These are phyloP conservation scores for Motacilla alba DNA, from an alignment of 2,113 vertebrate genomes.

Conservation along the genomic window DNA sequence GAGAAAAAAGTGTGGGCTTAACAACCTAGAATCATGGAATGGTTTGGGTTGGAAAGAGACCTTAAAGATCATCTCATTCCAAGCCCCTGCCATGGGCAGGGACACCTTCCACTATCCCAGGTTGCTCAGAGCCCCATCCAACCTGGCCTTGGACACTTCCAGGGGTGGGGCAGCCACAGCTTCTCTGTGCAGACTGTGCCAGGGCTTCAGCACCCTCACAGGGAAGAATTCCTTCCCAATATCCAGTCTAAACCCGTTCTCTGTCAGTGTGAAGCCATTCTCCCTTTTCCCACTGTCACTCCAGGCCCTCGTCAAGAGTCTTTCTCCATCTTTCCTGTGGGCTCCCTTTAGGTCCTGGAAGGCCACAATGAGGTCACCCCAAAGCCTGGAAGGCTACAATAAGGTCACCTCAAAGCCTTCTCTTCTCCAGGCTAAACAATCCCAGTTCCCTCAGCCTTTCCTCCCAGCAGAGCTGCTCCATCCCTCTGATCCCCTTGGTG, in stretches of 20 bases:
- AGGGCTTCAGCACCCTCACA: neutral
- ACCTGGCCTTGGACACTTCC: rapidly evolving
- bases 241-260: neutral
- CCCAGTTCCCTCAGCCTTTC: neutral
- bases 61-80: neutral
- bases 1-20: neutral
- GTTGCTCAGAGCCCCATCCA: neutral
- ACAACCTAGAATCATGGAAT: neutral
- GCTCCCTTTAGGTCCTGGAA: neutral
- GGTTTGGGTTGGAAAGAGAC: too few relatives aligned
- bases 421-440: neutral
- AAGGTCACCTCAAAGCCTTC: neutral
- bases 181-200: rapidly evolving
- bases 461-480: neutral
- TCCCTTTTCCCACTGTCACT: neutral
- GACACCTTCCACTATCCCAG: neutral
- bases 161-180: neutral
- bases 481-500: neutral
- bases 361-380: neutral
- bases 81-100: neutral
- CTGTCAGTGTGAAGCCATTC: neutral
- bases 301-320: neutral
- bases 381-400: neutral
- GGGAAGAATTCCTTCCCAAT: rapidly evolving
- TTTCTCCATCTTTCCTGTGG: neutral